phyloP scores from a whole-genome alignment of 2,113 vertebrate species.

The Thymallus thymallus region DNA sequence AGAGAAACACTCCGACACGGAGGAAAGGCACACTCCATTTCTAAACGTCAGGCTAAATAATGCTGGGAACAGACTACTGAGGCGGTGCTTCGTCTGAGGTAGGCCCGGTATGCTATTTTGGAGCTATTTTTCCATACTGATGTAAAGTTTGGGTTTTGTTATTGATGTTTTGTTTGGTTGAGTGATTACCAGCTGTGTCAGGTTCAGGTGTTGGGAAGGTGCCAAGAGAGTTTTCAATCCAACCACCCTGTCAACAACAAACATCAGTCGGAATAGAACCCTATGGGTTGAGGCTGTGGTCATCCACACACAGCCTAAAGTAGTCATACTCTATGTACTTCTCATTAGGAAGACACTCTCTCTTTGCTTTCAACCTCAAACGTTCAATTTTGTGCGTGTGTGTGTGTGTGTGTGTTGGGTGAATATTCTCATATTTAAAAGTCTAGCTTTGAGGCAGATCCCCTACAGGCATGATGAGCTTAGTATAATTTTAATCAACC shows the following conservation, averaged over 20 bases:
- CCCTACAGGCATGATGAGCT: neutral
- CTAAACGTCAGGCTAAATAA: constrained; percentile 28
- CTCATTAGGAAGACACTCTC: too few species aligned
- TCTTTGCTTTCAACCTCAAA: too few species aligned
- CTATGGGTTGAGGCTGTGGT: too few species aligned
- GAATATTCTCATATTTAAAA: constrained; percentile 1
- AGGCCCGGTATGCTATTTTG: neutral
- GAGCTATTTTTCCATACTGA: neutral
- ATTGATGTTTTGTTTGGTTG: constrained; percentile 7
- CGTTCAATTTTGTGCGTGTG: too few species aligned
- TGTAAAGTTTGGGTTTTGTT: neutral
- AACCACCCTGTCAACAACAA: neutral
- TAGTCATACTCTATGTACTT: too few species aligned
- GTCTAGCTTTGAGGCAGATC: constrained; percentile 1
- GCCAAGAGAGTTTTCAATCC: neutral
- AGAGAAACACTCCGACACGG: constrained; percentile 3
- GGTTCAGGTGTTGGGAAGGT: neutral
- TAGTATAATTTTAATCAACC: neutral
- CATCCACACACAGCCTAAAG: too few species aligned
- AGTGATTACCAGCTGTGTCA: neutral
- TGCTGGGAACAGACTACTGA: neutral
- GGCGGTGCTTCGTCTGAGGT: neutral
- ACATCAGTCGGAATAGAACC: neutral
- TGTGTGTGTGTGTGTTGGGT: too few species aligned
- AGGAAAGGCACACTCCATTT: constrained; percentile 23